These are phyloP conservation scores for Spodoptera exigua DNA, from an alignment of 2,888 invertebrate species.

Conservation along the genomic window DNA sequence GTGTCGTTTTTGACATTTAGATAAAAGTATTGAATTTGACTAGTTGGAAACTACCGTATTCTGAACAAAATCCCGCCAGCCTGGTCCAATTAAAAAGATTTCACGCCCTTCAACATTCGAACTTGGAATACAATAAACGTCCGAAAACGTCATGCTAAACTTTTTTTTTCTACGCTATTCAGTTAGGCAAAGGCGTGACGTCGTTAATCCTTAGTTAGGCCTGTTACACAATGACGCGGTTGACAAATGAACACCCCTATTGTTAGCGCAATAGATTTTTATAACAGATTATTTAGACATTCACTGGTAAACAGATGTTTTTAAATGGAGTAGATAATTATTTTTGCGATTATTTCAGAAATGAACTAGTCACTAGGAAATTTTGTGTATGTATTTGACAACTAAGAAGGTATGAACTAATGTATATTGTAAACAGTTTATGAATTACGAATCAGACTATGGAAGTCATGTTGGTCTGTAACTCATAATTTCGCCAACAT, in stretches of 20 bases:
- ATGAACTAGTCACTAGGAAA: not conserved
- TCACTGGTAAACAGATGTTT: conserved; percentile 32
- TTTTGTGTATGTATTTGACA: too few relatives aligned
- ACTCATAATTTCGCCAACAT: too few relatives aligned
- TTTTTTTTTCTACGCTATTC: conserved; percentile 46
- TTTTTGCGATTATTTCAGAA: conserved; percentile 8
- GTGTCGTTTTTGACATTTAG: too few relatives aligned
- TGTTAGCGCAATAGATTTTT: conserved; percentile 48
- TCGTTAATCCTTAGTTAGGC: conserved; percentile 83
- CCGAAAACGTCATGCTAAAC: conserved; percentile 15
- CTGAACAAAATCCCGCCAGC: too few relatives aligned
- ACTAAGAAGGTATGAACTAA: too few relatives aligned
- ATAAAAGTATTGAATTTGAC: too few relatives aligned
- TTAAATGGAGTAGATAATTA: conserved; percentile 17
- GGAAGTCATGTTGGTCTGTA: too few relatives aligned
- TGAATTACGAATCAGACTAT: too few relatives aligned
- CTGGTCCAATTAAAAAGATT: conserved; percentile 2
- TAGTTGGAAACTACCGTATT: too few relatives aligned
- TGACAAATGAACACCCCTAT: conserved; percentile 62
- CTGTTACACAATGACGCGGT: conserved; percentile 54
- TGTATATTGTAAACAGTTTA: too few relatives aligned
- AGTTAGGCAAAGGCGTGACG: conserved; percentile 73
- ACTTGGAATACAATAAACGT: conserved; percentile 17
- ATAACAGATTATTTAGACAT: conserved; percentile 40
- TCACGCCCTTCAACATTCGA: conserved; percentile 28